These are phyloP conservation scores for Syrphus vitripennis DNA, from an alignment of 2,888 invertebrate species.

Conservation along the genomic window DNA sequence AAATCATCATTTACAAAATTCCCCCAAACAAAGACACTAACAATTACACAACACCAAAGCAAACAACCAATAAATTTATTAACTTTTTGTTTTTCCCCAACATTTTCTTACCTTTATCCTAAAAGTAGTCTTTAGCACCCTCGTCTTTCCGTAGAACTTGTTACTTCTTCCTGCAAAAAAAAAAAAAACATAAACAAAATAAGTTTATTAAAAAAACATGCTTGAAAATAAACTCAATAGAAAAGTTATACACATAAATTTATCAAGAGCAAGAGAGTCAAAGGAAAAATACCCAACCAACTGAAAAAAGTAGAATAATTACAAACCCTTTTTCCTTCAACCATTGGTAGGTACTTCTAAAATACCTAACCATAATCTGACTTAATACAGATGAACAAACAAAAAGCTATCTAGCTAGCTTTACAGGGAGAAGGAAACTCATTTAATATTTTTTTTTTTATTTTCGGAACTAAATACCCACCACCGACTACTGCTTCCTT, in stretches of 20 bases:
- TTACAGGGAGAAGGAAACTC: neutral
- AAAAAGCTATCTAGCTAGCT: neutral
- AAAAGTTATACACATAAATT: neutral
- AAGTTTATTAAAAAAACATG: neutral
- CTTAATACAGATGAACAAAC: slow-evolving; percentile 24
- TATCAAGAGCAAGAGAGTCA: too few relatives aligned
- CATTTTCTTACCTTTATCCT: slow-evolving; percentile 62
- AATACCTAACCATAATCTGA: too few relatives aligned
- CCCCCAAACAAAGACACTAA: neutral
- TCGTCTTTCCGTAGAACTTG: slow-evolving; percentile 19
- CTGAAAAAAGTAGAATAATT: neutral
- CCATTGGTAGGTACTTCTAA: too few relatives aligned
- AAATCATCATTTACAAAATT: neutral
- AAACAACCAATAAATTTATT: neutral
- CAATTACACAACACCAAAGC: neutral
- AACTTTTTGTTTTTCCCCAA: neutral
- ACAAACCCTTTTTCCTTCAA: neutral
- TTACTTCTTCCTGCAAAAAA: slow-evolving; percentile 45
- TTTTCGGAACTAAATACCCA: slow-evolving; percentile 1
- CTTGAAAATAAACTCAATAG: neutral
- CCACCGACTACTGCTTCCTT: neutral
- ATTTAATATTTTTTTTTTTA: slow-evolving; percentile 7
- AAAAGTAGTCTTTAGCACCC: slow-evolving; percentile 47
- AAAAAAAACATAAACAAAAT: slow-evolving; percentile 3
- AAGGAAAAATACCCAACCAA: neutral